A percentile compares a stretch with the other conserved stretches of the same genome.
These are phyloP conservation scores for Drosophila santomea DNA, from an alignment of 1,140 invertebrate genomes.

Conservation along the genomic window DNA sequence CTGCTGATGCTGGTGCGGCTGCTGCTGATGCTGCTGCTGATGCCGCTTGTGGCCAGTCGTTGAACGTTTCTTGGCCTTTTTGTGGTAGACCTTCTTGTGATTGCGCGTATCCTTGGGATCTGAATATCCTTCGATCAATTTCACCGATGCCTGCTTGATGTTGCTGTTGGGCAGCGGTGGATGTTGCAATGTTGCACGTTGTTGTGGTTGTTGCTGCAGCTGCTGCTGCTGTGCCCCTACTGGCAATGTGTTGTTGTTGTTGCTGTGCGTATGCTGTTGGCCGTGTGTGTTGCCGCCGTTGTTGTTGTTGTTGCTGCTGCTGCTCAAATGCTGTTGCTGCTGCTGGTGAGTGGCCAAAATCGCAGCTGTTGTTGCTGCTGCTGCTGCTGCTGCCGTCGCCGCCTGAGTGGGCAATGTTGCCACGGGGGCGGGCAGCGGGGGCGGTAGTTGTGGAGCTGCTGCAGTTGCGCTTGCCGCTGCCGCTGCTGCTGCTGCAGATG, in stretches of 20 bases:
- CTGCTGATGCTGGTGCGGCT: conserved; percentile 22
- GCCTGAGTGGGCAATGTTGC: conserved; percentile 61
- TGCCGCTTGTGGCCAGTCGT: conserved; percentile 56
- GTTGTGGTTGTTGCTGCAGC: conserved; percentile 50
- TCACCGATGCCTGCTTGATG: conserved; percentile 81
- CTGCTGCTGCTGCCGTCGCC: conserved; percentile 33
- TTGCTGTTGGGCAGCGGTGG: conserved; percentile 76
- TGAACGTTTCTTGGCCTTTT: conserved; percentile 73
- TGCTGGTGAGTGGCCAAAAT: conserved; percentile 19
- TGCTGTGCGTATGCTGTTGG: conserved; percentile 29
- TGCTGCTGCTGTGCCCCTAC: conserved; percentile 45
- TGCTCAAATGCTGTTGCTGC: conserved; percentile 39
- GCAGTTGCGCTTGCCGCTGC: conserved; percentile 23
- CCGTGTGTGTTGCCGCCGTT: conserved; percentile 19
- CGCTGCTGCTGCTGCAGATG: conserved; percentile 28
- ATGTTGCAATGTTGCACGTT: conserved; percentile 70
- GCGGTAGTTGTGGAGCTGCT: conserved; percentile 31
- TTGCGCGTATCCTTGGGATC: conserved; percentile 80
- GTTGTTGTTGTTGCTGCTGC: conserved; percentile 40
- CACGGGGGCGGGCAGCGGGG: conserved; percentile 53
- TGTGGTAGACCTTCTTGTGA: conserved; percentile 82
- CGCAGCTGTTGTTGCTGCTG: conserved; percentile 12
- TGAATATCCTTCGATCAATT: conserved; percentile 82
- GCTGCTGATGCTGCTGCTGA: conserved; percentile 55
- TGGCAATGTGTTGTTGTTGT: conserved; percentile 68